Evolutionary conservation across 1,140 invertebrate genomes (phyloP), one percentile per base, ranked within the genome.

Genomic region (Heliothis virescens): DNA sequence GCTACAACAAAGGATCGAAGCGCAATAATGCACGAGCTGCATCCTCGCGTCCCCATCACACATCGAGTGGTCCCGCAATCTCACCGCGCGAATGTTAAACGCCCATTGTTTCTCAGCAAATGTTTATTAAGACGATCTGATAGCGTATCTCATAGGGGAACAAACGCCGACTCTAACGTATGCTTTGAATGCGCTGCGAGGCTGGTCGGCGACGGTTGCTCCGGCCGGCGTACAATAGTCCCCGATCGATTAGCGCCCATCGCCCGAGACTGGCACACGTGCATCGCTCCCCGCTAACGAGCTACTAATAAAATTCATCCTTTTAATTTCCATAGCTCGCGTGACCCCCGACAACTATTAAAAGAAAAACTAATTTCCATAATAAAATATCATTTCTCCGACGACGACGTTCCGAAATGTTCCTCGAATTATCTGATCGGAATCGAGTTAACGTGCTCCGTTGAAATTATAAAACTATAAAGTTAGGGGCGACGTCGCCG

Each of bases 61-160:
- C 86, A 89, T 87, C 83, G 65, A 16, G 34, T 57, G 65, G 59
- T 50, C 69, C 79, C 63, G 81, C 79, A 83, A 84, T 82, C 81
- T 81, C 81, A 34, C 79, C 21, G 26, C 78, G 78, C 81, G 81
- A 87, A 92, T 92, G 90, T 87, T 93, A 93, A 90, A 91, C 90
- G 89, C 60, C 86, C 86, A 90, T 94, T 94, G 92, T 94, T 90
- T 91, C 88, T 87, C 79, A 78, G 85, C 86, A 85, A 91, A 92
- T 94, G 92, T 94, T 93, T 92, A 94, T 92, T 94, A 94, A 94
- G 92, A 92, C 87, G 90, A 94, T 94, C 92, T 89, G 92, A 94
- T 94, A 94, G 60, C 85, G 85, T 91, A 92, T 92, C 91, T 87
- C 87, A 83, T 91, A 89, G 87, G 90, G 90, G 86, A 87, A 85